Conservation (phyloP, 2,113 vertebrate species). For the Perca fluviatilis region DNA sequence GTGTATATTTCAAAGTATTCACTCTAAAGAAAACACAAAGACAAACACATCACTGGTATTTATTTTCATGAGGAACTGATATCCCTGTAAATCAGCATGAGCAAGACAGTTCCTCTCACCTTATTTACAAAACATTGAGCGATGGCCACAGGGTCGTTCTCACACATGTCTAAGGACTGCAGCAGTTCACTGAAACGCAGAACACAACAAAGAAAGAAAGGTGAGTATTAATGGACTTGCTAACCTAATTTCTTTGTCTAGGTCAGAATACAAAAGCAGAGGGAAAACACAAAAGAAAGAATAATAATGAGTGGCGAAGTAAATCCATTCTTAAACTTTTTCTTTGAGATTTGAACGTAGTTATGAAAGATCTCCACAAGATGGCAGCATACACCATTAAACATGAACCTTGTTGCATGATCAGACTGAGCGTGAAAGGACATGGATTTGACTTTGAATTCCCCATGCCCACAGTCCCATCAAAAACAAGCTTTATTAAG, state of each 20-base stretch:
- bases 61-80: background rate
- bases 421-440: background rate
- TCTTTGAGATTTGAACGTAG: background rate
- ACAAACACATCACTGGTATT: background rate
- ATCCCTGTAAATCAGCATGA: slow-evolving; percentile 1
- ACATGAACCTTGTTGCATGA: background rate
- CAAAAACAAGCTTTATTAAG: slow-evolving; percentile 6
- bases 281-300: background rate
- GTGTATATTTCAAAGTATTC: slow-evolving; percentile 98
- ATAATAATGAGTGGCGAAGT: background rate
- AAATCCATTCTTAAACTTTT: background rate
- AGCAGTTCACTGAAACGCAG: slow-evolving; percentile 88
- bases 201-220: background rate
- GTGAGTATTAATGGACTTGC: background rate
- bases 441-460: background rate
- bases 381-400: slow-evolving; percentile 50
- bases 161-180: slow-evolving; percentile 93
- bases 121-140: slow-evolving; percentile 95
- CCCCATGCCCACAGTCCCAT: background rate
- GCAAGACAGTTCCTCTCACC: slow-evolving; percentile 78
- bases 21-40: slow-evolving; percentile 83
- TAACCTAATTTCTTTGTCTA: background rate
- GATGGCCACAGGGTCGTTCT: slow-evolving; percentile 92
- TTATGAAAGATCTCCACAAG: slow-evolving; percentile 41
- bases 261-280: background rate